These are phyloP conservation scores for Daboia siamensis DNA, from an alignment of 2,113 vertebrate genomes.

Conservation along the genomic window DNA sequence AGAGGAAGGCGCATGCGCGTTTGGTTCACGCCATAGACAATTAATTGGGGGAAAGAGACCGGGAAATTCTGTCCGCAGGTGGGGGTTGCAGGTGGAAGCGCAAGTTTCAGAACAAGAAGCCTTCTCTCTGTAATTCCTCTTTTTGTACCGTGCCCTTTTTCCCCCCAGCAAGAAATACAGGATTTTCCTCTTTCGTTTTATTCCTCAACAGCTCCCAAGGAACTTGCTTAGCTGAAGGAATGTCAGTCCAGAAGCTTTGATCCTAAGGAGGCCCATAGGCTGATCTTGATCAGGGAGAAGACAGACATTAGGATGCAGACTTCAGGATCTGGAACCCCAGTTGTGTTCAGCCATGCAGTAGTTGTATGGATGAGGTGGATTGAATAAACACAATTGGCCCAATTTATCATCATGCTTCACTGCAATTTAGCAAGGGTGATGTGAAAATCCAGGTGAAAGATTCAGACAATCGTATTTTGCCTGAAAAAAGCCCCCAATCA, in stretches of 20 bases:
- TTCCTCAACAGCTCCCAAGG: background rate
- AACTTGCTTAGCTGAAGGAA: background rate
- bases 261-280: background rate
- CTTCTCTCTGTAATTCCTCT: background rate
- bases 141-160: background rate
- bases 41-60: background rate
- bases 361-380: background rate
- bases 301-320: background rate
- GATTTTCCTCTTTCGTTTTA: background rate
- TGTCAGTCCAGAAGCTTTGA: background rate
- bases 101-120: background rate
- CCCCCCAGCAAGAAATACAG: background rate
- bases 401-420: background rate
- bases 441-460: background rate
- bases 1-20: background rate
- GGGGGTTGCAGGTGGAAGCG: background rate
- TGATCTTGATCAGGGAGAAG: background rate
- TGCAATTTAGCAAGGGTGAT: background rate
- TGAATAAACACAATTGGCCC: background rate
- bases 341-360: background rate
- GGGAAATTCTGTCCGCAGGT: background rate
- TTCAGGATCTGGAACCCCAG: background rate
- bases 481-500: background rate
- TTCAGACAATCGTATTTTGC: background rate
- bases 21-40: background rate